Evolutionary conservation across 2,797 vertebrate genomes (phyloP).

Genomic region (Stomatorhinus walkeri): DNA sequence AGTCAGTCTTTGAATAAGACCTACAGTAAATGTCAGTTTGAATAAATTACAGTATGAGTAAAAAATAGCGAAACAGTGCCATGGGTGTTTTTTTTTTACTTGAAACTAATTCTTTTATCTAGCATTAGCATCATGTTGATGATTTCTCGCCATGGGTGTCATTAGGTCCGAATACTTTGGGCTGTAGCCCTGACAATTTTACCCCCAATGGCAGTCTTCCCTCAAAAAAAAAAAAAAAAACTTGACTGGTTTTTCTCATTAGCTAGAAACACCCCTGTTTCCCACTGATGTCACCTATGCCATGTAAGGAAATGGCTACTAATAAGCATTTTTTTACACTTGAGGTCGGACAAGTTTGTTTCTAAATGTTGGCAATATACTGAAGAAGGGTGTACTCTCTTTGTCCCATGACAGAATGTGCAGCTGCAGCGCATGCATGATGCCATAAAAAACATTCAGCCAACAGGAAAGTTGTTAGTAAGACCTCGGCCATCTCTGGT

Average conservation of each 20-base stretch:
- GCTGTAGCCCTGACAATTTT: background rate
- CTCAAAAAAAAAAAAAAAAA: background rate
- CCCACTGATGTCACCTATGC: background rate
- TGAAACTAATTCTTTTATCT: background rate
- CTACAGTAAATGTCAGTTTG: background rate
- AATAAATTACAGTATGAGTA: background rate
- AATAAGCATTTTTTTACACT: background rate
- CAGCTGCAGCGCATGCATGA: background rate
- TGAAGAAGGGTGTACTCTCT: background rate
- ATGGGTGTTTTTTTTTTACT: background rate
- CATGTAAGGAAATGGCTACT: background rate
- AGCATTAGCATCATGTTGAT: background rate
- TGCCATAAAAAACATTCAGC: background rate
- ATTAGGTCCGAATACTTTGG: background rate
- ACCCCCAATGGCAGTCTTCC: background rate
- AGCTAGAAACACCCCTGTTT: background rate
- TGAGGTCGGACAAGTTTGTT: background rate
- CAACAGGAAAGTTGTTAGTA: background rate
- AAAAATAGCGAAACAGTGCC: background rate
- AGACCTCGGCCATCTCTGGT: background rate
- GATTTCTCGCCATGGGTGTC: background rate
- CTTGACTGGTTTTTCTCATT: background rate
- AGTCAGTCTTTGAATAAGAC: background rate
- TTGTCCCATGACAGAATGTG: background rate
- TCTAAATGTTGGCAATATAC: background rate